These are phyloP conservation scores for Mimas tiliae DNA, from an alignment of 2,888 invertebrate genomes.

Conservation along the genomic window DNA sequence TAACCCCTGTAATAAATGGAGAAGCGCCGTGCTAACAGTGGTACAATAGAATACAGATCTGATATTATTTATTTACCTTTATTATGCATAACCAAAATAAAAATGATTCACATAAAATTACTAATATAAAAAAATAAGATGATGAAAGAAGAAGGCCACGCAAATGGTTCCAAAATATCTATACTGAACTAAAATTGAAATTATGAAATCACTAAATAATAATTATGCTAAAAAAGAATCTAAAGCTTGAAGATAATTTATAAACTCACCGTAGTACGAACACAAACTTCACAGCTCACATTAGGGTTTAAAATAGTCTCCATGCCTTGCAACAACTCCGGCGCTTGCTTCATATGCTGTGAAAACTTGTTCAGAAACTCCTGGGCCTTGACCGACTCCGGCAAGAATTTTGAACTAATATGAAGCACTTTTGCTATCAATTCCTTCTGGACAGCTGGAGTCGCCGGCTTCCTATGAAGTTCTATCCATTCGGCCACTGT, in stretches of 20 bases:
- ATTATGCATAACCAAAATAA: too few species aligned
- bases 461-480: constrained; percentile 89
- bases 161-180: too few species aligned
- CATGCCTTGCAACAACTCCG: constrained; percentile 89
- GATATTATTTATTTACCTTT: too few species aligned
- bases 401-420: constrained; percentile 91
- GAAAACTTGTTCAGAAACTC: constrained; percentile 95
- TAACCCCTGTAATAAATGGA: too few species aligned
- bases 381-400: constrained; percentile 96
- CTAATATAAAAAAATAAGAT: too few species aligned
- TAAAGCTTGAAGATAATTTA: not conserved
- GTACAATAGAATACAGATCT: too few species aligned
- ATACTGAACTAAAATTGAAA: too few species aligned
- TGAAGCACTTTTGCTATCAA: constrained; percentile 87
- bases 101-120: too few species aligned
- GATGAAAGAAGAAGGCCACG: too few species aligned
- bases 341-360: constrained; percentile 89
- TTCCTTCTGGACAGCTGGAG: constrained; percentile 89
- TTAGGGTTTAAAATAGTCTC: constrained; percentile 94
- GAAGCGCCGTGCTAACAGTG: too few species aligned
- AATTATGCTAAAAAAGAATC: too few species aligned
- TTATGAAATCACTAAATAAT: too few species aligned
- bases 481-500: constrained; percentile 95
- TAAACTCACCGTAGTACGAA: constrained; percentile 91
- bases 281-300: constrained; percentile 97